These are phyloP conservation scores for Theretra japonica DNA, from an alignment of 2,888 invertebrate species.

Conservation along the genomic window DNA sequence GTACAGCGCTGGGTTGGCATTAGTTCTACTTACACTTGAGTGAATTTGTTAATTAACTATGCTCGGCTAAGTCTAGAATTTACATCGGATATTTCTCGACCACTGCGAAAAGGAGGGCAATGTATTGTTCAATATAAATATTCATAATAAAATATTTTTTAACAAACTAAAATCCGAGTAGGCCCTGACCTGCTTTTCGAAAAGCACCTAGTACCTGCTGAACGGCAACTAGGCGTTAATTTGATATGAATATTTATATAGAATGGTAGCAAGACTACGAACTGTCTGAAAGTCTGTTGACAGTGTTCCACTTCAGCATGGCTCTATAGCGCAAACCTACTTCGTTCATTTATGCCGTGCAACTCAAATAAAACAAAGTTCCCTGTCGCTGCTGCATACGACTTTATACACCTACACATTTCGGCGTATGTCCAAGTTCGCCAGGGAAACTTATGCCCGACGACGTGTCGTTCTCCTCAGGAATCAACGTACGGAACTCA, in stretches of 20 bases:
- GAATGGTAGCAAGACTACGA: constrained; percentile 33
- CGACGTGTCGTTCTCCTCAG: constrained; percentile 14
- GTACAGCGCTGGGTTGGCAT: background rate
- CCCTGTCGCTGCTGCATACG: constrained; percentile 50
- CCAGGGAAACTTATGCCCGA: constrained; percentile 39
- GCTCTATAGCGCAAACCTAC: constrained; percentile 47
- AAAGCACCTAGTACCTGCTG: background rate
- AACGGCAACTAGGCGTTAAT: background rate
- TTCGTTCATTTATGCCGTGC: constrained; percentile 50
- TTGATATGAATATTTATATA: constrained; percentile 7
- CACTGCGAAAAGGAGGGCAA: constrained; percentile 4
- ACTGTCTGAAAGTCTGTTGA: constrained; percentile 46
- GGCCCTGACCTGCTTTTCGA: background rate
- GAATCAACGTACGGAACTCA: constrained; percentile 17
- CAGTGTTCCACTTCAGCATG: constrained; percentile 44
- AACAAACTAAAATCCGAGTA: background rate
- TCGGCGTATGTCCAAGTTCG: constrained; percentile 49
- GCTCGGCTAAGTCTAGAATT: background rate
- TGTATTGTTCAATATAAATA: constrained; percentile 25
- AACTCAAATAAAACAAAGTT: constrained; percentile 62
- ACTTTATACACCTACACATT: constrained; percentile 52
- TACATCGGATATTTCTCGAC: background rate
- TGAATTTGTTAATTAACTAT: background rate
- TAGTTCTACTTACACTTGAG: constrained; percentile 1
- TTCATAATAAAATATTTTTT: constrained; percentile 13